These are phyloP conservation scores for Oncorhynchus mykiss DNA, from an alignment of 2,113 vertebrate genomes.

Conservation along the genomic window DNA sequence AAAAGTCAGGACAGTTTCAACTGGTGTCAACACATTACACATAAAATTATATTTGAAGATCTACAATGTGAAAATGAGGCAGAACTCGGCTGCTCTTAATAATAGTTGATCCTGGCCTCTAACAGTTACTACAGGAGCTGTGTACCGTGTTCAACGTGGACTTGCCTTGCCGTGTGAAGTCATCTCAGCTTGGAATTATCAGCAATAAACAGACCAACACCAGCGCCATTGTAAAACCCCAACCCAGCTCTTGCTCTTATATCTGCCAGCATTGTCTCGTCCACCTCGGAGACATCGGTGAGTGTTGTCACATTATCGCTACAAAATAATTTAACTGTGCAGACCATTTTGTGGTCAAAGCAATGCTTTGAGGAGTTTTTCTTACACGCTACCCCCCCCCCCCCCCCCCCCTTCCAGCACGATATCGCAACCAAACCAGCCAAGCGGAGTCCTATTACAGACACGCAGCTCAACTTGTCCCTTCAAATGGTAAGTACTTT, in stretches of 20 bases:
- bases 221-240: slow-evolving; percentile 93
- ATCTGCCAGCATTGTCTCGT: slow-evolving; percentile 99
- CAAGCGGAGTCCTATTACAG: slow-evolving; percentile 99
- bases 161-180: slow-evolving; percentile 95
- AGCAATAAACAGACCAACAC: slow-evolving; percentile 90
- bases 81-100: no score
- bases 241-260: slow-evolving; percentile 98
- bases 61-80: neutral
- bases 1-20: neutral
- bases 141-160: slow-evolving; percentile 99
- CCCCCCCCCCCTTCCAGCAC: slow-evolving; percentile 75
- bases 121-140: slow-evolving; percentile 93
- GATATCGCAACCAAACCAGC: slow-evolving; percentile 99
- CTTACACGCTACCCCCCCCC: slow-evolving; percentile 13
- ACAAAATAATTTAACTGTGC: neutral
- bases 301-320: slow-evolving; percentile 47
- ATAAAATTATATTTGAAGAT: no score
- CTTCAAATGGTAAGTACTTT: slow-evolving; percentile 90
- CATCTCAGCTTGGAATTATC: slow-evolving; percentile 97
- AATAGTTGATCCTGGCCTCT: neutral
- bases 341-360: no score
- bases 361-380: neutral
- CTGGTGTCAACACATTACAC: no score
- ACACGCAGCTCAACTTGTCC: slow-evolving; percentile 97
- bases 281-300: slow-evolving; percentile 98